Conservation (phyloP, 1,140 invertebrate species). For the Doryteuthis pealeii region DNA sequence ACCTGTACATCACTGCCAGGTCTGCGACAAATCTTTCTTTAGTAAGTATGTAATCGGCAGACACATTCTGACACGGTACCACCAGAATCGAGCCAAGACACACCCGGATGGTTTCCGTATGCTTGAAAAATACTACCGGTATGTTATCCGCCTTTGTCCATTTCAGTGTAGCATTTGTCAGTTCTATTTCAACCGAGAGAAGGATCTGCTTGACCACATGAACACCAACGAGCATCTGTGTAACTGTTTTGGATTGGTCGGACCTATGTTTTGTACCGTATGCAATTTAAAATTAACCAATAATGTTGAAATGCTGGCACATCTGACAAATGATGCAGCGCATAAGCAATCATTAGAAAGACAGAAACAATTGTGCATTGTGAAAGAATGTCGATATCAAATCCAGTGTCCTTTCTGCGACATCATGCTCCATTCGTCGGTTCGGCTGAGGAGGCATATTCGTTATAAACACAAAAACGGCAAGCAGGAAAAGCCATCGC, state of each 20-base stretch:
- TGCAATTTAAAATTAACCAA: constrained; percentile 74
- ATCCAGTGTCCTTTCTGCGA: constrained; percentile 64
- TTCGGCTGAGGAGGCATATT: constrained; percentile 70
- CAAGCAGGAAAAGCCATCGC: constrained; percentile 17
- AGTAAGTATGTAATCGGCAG: constrained; percentile 47
- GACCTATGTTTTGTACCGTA: constrained; percentile 73
- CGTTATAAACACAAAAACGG: constrained; percentile 64
- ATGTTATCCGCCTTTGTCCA: constrained; percentile 75
- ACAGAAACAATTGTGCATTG: constrained; percentile 76
- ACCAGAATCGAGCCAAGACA: constrained; percentile 42
- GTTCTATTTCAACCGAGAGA: constrained; percentile 79
- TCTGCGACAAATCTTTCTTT: constrained; percentile 51
- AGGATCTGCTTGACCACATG: constrained; percentile 76
- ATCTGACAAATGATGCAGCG: constrained; percentile 61
- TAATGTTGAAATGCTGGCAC: constrained; percentile 70
- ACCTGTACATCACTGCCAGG: constrained; percentile 47
- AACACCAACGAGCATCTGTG: constrained; percentile 67
- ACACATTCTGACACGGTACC: constrained; percentile 50
- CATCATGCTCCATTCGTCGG: constrained; percentile 62
- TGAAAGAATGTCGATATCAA: constrained; percentile 68
- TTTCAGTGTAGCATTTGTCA: constrained; percentile 81
- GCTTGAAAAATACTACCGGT: constrained; percentile 75
- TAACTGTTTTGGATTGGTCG: constrained; percentile 62
- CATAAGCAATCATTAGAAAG: constrained; percentile 30
- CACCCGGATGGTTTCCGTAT: constrained; percentile 62